Evolutionary conservation across 2,113 vertebrate genomes (phyloP), one percentile per base, ranked within the genome.

Genomic region (Phalacrocorax aristotelis): DNA sequence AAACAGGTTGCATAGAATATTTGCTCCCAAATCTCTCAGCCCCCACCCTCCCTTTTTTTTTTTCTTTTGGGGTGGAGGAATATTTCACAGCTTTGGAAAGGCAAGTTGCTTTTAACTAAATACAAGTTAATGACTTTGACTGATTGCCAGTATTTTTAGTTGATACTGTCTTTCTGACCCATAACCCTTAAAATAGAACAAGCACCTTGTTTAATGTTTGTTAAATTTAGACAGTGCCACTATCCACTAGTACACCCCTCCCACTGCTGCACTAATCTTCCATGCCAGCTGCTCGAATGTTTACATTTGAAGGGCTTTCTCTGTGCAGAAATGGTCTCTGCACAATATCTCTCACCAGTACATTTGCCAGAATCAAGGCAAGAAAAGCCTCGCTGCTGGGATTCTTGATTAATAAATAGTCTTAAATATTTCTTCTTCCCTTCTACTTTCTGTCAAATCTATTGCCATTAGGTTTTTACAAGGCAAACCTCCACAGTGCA

Each of bases 311-410:
- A 96, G 82, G 30, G 75, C 61, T 85, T 77, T 96, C 68, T 96
- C 93, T 85, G 74, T 66, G 82, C 55, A 95, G 91, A 91, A 95
- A 92, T 9, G 15, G 81, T 66, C 83, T 93, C 91, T 96, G 96
- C 83, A 87, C 61, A 94, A 74, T 79, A 90, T 92, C 95, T 96
- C 86, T 96, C 79, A 89, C 87, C 86, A 72, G 82, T 90, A 95
- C 65, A 26, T 74, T 92, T 96, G 93, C 83, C 95, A 97, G 90
- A 94, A 79, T 88, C 78, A 90, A 87, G 69, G 84, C 88, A 93
- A 95, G 65, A 92, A 93, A 90, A 90, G 87, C 58, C 64, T 86
- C 12, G 5, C 69, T 93, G 83, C 79, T 90, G 85, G 62, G 96
- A 88, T 79, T 55, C 78, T 49, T 76, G 89, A 90, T 96, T 93